Conservation (phyloP, 37 sponge, comb jelly and placozoan genomes). For the Aphrocallistes beatrix region DNA sequence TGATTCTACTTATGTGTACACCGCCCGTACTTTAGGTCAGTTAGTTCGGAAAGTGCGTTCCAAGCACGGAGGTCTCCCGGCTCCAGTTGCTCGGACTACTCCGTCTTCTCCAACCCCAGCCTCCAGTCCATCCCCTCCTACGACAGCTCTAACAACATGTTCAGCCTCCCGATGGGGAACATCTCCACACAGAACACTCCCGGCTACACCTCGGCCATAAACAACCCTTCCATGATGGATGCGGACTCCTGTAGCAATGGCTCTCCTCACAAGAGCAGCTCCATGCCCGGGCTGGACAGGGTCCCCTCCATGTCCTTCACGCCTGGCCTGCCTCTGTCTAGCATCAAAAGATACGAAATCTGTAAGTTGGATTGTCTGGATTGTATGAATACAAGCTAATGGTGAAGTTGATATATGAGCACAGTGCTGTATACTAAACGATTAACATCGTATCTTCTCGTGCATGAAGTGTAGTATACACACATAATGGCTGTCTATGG, state of each 20-base stretch:
- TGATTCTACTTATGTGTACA: too few species aligned
- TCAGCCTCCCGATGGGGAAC: slow-evolving; percentile 1
- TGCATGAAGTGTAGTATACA: too few species aligned
- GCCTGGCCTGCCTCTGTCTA: background rate
- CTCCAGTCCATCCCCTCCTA: background rate
- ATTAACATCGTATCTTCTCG: too few species aligned
- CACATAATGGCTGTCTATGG: too few species aligned
- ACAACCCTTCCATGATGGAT: background rate
- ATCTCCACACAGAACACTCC: background rate
- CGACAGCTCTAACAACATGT: background rate
- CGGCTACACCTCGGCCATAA: background rate
- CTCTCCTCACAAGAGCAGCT: slow-evolving; percentile 11
- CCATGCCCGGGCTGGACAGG: background rate
- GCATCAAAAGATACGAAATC: background rate
- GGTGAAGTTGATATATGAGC: too few species aligned
- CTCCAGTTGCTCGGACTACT: slow-evolving; percentile 10
- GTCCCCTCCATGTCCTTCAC: background rate
- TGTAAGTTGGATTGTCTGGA: background rate
- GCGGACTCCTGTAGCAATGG: background rate
- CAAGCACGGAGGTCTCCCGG: background rate
- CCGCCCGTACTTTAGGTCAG: background rate
- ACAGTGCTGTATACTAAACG: too few species aligned
- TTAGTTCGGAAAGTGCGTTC: background rate
- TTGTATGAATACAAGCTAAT: too few species aligned
- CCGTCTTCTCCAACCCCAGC: background rate